These are phyloP conservation scores for Pseudomyrmex dendroicus DNA, from an alignment of 1,140 invertebrate genomes.

Conservation along the genomic window DNA sequence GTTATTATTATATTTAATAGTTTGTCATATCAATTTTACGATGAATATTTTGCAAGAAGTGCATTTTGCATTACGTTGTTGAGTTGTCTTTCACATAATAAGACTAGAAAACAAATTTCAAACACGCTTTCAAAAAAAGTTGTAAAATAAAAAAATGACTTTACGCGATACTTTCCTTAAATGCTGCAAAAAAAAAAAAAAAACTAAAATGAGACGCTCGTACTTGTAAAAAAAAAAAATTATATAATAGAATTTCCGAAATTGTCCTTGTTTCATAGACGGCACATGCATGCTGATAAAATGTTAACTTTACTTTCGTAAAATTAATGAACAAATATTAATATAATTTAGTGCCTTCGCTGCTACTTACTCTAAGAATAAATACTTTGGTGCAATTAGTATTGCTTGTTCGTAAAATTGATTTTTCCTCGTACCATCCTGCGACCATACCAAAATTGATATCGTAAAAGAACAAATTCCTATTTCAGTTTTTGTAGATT, in stretches of 20 bases:
- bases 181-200: conserved; percentile 24
- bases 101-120: conserved; percentile 14
- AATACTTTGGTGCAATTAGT: conserved; percentile 61
- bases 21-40: not conserved
- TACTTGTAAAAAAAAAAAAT: conserved; percentile 44
- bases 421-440: conserved; percentile 55
- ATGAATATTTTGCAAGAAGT: conserved; percentile 30
- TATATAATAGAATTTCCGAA: conserved; percentile 34
- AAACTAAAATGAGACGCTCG: not conserved
- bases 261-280: conserved; percentile 43
- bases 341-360: conserved; percentile 62
- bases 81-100: not conserved
- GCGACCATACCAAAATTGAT: not conserved
- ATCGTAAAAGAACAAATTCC: no score
- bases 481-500: no score
- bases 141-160: conserved; percentile 4
- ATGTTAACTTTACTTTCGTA: conserved; percentile 57
- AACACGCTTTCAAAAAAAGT: conserved; percentile 23
- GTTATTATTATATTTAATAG: not conserved
- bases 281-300: conserved; percentile 46
- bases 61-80: conserved; percentile 21
- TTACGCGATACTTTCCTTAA: conserved; percentile 15
- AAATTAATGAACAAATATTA: conserved; percentile 54
- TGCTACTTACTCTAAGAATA: conserved; percentile 61
- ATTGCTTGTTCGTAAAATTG: conserved; percentile 44